These are phyloP conservation scores for Rafetus swinhoei DNA, from an alignment of 2,113 vertebrate species.

Conservation along the genomic window DNA sequence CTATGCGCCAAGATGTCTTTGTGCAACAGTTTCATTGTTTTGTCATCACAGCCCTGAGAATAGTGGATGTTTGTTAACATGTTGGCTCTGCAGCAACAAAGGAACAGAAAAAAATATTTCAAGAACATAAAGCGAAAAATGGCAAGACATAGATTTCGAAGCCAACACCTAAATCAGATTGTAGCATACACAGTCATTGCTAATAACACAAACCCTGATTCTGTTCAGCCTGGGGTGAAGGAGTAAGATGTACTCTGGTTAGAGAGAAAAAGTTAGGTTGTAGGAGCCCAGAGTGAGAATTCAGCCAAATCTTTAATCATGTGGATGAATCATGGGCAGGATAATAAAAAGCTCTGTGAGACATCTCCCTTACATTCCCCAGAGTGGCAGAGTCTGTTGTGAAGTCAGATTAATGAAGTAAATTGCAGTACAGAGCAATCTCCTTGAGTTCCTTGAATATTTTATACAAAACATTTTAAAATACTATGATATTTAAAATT, in stretches of 20 bases:
- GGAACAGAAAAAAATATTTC: fast-evolving
- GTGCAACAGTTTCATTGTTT: not conserved
- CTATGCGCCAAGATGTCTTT: not conserved
- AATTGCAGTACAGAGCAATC: not conserved
- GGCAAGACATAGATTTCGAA: not conserved
- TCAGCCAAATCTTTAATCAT: not conserved
- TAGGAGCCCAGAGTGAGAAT: not conserved
- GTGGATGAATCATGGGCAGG: not conserved
- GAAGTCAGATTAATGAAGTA: not conserved
- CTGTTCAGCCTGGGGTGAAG: not conserved
- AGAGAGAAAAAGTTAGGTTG: not conserved
- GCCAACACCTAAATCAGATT: not conserved
- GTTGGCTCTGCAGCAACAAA: not conserved
- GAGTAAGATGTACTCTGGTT: not conserved
- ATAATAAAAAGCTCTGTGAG: not conserved
- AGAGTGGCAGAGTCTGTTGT: not conserved
- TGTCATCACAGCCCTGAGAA: not conserved
- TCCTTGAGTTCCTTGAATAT: not conserved
- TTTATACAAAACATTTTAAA: not conserved
- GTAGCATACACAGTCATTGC: not conserved
- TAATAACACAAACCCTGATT: not conserved
- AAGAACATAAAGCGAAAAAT: fast-evolving
- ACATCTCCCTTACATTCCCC: not conserved
- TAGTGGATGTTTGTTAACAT: fast-evolving
- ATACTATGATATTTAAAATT: not conserved